These are phyloP conservation scores for Rhamphomyia laevipes DNA, from an alignment of 2,888 invertebrate species.

Conservation along the genomic window DNA sequence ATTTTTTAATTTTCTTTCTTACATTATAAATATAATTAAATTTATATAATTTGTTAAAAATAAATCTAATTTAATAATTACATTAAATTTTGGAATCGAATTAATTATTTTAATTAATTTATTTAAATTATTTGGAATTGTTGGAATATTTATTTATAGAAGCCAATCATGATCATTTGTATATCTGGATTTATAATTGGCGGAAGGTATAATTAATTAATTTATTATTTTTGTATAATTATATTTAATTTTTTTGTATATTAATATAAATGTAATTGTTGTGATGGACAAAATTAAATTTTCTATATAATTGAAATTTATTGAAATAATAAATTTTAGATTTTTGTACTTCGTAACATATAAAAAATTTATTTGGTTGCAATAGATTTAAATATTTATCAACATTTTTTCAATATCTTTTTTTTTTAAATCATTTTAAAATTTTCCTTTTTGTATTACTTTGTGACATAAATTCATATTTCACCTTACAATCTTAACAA, in stretches of 20 bases:
- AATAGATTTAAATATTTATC: too few species aligned
- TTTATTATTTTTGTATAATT: not conserved
- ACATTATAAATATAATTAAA: not conserved
- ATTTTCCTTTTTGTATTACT: too few species aligned
- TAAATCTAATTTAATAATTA: not conserved
- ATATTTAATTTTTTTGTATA: not conserved
- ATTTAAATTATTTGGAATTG: not conserved
- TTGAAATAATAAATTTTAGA: too few species aligned
- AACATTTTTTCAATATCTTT: too few species aligned
- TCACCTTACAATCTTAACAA: too few species aligned
- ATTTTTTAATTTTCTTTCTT: constrained; percentile 1
- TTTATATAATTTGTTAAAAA: not conserved
- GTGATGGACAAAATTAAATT: too few species aligned
- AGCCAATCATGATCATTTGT: constrained; percentile 43
- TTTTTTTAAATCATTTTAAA: too few species aligned
- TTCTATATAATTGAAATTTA: too few species aligned
- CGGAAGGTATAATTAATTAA: constrained; percentile 37
- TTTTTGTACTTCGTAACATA: too few species aligned
- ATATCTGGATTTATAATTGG: constrained; percentile 47
- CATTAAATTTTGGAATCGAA: not conserved
- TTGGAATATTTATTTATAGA: not conserved
- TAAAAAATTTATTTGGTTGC: too few species aligned
- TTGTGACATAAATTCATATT: too few species aligned
- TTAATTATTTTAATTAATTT: not conserved
- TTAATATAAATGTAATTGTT: too few species aligned